Percentiles rank a stretch among this genome's conserved stretches.
phyloP scores from a whole-genome alignment of 2,797 vertebrate genomes.

The Pangasius djambal region DNA sequence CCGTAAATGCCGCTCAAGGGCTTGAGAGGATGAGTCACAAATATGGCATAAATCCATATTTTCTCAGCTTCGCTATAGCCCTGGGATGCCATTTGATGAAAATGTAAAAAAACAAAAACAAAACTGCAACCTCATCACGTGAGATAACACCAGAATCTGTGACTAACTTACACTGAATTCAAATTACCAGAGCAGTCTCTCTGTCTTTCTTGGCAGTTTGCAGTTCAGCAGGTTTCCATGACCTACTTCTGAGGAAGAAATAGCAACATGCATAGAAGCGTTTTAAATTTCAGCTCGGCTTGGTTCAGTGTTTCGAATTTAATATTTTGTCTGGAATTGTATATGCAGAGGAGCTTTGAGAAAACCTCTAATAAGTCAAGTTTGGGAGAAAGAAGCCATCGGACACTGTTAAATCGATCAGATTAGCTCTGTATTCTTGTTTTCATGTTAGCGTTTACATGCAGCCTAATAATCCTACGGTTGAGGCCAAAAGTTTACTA shows the following conservation, averaged over 20 bases:
- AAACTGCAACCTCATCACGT: constrained; percentile 69
- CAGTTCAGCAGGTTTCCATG: constrained; percentile 27
- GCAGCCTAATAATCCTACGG: background rate
- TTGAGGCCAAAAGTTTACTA: background rate
- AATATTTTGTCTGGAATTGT: background rate
- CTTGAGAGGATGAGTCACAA: background rate
- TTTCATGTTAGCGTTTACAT: background rate
- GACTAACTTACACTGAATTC: constrained; percentile 40
- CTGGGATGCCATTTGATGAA: constrained; percentile 75
- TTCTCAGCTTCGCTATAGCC: constrained; percentile 77
- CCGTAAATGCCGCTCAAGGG: background rate
- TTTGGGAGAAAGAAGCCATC: no score
- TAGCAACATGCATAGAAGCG: background rate
- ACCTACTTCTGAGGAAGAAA: constrained; percentile 36
- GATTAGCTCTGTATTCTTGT: background rate
- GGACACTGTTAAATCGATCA: background rate
- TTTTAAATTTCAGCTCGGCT: background rate
- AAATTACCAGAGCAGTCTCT: constrained; percentile 12
- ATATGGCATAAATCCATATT: constrained; percentile 40
- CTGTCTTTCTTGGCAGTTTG: constrained; percentile 15
- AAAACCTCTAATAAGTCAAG: background rate
- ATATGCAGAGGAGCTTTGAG: background rate
- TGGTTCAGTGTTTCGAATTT: background rate
- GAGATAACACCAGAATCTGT: constrained; percentile 56
- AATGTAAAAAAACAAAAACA: constrained; percentile 58